These are phyloP conservation scores for Rhinella marina DNA, from an alignment of 2,797 vertebrate species.

Conservation along the genomic window DNA sequence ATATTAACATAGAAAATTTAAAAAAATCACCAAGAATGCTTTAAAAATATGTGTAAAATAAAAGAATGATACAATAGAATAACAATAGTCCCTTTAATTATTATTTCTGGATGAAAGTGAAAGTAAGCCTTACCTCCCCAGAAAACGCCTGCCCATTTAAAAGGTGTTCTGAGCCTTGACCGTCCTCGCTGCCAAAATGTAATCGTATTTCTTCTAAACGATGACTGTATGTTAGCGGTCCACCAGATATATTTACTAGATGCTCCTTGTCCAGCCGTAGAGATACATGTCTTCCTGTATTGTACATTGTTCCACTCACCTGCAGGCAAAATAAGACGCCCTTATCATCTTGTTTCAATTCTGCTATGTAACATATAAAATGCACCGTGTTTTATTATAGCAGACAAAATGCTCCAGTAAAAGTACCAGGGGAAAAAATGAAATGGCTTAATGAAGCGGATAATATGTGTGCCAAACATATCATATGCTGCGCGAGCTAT, in stretches of 20 bases:
- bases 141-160: constrained; percentile 98
- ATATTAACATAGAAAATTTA: too few relatives aligned
- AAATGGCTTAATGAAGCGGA: background rate
- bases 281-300: constrained; percentile 96
- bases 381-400: background rate
- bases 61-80: too few relatives aligned
- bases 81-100: too few relatives aligned
- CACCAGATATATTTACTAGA: constrained; percentile 96
- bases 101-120: background rate
- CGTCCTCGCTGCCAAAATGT: constrained; percentile 96
- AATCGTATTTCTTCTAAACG: constrained; percentile 96
- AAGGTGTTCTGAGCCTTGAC: constrained; percentile 95
- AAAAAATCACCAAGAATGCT: too few relatives aligned
- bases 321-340: constrained; percentile 64
- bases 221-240: constrained; percentile 97
- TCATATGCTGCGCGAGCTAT: background rate
- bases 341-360: background rate
- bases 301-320: constrained; percentile 98
- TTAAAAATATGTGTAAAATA: too few relatives aligned
- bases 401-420: background rate
- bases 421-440: background rate
- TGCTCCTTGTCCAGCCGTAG: constrained; percentile 96
- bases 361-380: background rate
- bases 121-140: constrained; percentile 85
- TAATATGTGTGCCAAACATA: background rate